These are phyloP conservation scores for Amorpha juglandis DNA, from an alignment of 2,888 invertebrate genomes.

Conservation along the genomic window DNA sequence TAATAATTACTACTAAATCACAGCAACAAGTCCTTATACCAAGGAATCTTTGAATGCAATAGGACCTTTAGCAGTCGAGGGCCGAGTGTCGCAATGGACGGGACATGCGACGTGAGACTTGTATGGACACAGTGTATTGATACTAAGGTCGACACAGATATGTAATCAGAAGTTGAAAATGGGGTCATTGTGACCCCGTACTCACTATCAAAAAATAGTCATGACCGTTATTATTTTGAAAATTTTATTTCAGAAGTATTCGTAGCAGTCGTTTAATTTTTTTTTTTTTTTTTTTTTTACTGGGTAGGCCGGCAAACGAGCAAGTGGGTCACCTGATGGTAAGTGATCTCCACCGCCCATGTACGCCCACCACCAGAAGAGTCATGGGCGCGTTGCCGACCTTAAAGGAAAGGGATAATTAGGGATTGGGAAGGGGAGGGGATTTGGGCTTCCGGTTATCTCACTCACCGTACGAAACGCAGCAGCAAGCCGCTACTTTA, in stretches of 20 bases:
- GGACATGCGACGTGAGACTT: conserved; percentile 43
- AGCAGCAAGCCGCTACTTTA: no score
- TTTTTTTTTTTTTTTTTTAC: no score
- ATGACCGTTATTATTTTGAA: background rate
- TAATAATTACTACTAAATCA: no score
- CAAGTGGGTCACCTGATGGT: no score
- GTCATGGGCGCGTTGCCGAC: no score
- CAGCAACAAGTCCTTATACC: conserved; percentile 4
- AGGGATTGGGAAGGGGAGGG: no score
- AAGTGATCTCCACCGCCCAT: no score
- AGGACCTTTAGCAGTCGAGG: conserved; percentile 43
- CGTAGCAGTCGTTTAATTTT: background rate
- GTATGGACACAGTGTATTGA: conserved; percentile 52
- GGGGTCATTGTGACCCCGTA: background rate
- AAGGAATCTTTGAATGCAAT: conserved; percentile 35
- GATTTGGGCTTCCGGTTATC: no score
- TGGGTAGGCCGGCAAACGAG: no score
- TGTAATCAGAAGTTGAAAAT: background rate
- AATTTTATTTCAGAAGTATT: background rate
- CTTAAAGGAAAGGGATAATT: no score
- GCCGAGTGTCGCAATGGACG: conserved; percentile 51
- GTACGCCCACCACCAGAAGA: no score
- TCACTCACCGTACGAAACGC: no score
- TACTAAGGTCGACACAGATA: conserved; percentile 46
- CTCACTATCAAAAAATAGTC: background rate